Base-by-base conservation (phyloP, 1,140 invertebrate species). In the Nasonia vitripennis region DNA sequence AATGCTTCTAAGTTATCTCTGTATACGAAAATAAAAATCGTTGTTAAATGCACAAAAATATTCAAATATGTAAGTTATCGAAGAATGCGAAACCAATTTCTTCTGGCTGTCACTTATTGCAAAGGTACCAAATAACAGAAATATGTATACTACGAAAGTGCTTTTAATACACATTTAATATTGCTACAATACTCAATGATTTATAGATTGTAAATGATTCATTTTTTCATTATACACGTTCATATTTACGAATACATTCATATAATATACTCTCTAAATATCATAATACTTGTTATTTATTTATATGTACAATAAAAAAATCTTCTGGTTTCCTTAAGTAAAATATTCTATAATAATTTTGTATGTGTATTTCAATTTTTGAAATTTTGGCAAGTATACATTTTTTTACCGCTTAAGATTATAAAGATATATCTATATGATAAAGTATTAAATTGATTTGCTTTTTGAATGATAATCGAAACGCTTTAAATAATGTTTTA, bases 1-100 rank as follows among this genome's bases (percentile, higher is more conserved):
- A 97, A 94, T 97, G 96, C 94, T 97, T 97, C 95, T 97, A 97
- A 96, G 93, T 45, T 10, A 9, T 89, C 48, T 45, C 1, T 70
- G 10, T 31, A 37, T 2, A 55, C 37, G 14, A 62, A 12, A 41
- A 62, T 75, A 20, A 34, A 23, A 41, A 74, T 45, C 70, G 10
- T 31, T 71, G 27, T 71, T 71, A 6, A 27, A 71, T 34, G 12
- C 27, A 4, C 27, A 45, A 11, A 48, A 12, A 45, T 45, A 81
- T 71, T 70, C 17, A n/a, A 70, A n/a, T 31, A 20, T 68, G 9
- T 78, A 78, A 78, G 55, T 37, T 34, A 68, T 11, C 34, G 55
- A 55, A 17, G 74, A 78, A 17, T 7, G 67, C 17, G 20, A 81
- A 48, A 71, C 6, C 2, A 3, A 55, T 27, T 31, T 34, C 34